Evolutionary conservation across 2,113 vertebrate species (phyloP).

Genomic region (Notarius lentiginosus): DNA sequence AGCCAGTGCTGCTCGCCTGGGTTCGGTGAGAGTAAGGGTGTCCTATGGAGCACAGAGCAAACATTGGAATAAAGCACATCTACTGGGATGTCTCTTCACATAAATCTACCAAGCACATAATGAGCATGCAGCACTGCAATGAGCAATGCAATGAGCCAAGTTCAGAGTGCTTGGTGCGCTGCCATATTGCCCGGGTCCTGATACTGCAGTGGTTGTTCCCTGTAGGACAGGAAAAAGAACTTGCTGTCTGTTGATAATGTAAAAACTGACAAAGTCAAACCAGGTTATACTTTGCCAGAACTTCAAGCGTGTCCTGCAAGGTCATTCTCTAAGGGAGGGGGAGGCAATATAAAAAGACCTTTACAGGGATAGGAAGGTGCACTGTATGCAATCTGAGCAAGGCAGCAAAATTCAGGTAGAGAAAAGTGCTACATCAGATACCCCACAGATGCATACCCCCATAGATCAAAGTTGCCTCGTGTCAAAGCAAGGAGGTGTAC

Average conservation of each 20-base stretch:
- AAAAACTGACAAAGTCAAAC: conserved; percentile 41
- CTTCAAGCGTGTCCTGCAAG: conserved; percentile 34
- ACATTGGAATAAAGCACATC: not conserved
- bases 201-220: conserved; percentile 4
- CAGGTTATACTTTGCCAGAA: conserved; percentile 36
- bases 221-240: conserved; percentile 27
- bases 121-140: not conserved
- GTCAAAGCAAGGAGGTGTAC: conserved; percentile 36
- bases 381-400: conserved; percentile 14
- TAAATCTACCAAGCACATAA: conserved; percentile 29
- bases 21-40: conserved; percentile 59
- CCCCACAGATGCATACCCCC: not conserved
- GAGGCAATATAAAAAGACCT: conserved; percentile 14
- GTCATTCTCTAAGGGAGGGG: conserved; percentile 26
- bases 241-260: conserved; percentile 25
- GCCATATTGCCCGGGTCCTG: conserved; percentile 22
- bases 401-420: conserved; percentile 14
- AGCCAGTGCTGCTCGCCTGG: conserved; percentile 54
- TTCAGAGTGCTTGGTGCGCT: conserved; percentile 17
- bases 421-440: conserved; percentile 41
- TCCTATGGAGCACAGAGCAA: conserved; percentile 51
- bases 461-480: conserved; percentile 42
- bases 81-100: not conserved
- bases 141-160: conserved; percentile 18
- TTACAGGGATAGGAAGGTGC: conserved; percentile 25